These are phyloP conservation scores for Ptychoptera contaminata DNA, from an alignment of 2,888 invertebrate genomes.

Conservation along the genomic window DNA sequence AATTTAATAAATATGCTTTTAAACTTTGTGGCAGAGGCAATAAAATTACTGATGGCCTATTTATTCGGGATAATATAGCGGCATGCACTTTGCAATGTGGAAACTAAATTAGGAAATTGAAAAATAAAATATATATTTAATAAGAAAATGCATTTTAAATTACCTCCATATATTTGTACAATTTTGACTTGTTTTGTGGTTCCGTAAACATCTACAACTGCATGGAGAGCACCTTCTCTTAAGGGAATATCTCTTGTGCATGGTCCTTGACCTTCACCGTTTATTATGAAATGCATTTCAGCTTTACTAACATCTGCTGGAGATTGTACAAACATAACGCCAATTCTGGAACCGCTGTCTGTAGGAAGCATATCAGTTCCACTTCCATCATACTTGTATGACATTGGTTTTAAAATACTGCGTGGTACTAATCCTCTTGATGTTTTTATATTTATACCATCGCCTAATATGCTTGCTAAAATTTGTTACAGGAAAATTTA, in stretches of 20 bases:
- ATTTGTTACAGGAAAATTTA: too few species aligned
- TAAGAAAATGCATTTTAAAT: background rate
- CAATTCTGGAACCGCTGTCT: constrained; percentile 53
- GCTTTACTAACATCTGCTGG: constrained; percentile 51
- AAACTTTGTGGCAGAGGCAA: constrained; percentile 77
- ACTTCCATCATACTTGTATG: constrained; percentile 36
- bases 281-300: constrained; percentile 93
- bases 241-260: constrained; percentile 79
- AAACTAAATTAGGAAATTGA: constrained; percentile 45
- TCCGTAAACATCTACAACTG: constrained; percentile 93
- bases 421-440: constrained; percentile 52
- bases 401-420: constrained; percentile 53
- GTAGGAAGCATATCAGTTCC: constrained; percentile 58
- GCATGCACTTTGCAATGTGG: constrained; percentile 78
- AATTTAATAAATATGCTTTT: constrained; percentile 53
- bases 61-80: constrained; percentile 69
- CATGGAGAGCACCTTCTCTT: constrained; percentile 66
- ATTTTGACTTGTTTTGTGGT: constrained; percentile 92
- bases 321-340: constrained; percentile 76
- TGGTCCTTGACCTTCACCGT: constrained; percentile 87
- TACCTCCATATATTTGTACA: constrained; percentile 81
- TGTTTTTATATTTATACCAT: constrained; percentile 48
- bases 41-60: constrained; percentile 53
- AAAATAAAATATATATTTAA: constrained; percentile 7
- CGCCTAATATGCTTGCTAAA: constrained; percentile 24